Base-by-base conservation (phyloP, 2,113 vertebrate species). In the Smithornis capensis region DNA sequence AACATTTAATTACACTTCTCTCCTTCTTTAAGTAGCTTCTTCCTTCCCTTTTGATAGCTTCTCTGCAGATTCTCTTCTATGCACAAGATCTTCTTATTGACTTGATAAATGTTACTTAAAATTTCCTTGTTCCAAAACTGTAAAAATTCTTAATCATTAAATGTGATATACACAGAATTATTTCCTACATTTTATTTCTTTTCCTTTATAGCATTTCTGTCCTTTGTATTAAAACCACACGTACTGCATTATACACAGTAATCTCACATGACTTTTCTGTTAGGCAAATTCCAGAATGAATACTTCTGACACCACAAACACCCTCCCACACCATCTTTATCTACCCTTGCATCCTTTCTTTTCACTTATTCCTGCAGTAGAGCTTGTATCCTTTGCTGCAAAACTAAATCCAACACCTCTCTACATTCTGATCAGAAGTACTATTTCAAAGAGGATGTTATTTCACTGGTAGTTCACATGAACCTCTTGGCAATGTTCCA, bases 21-120 rank as follows among this genome's bases (percentile, higher is more conserved):
- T 94, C 23, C 44, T 83, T 83, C 67, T 86, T 95, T 92, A 89
- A 93, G 84, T 28, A 94, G 60, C 68, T 81, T 90, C 90, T 81
- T 77, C 65, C 45, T 92, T 92, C 62, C 70, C 21, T 47, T 91
- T 83, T 74, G 82, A 80, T 17, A 90, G 47, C 24, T 83, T 92
- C 75, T 81, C 83, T 78, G 64, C 42, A 94, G 70, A 85, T n/a
- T 89, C 35, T 91, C 62, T 91, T 79, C 65, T 78, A 92, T 1
- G 28, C 29, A 76, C 12, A 11, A 23, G 55, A 29, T 89, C 67
- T 70, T 77, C 83, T 88, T 57, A 75, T 15, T 50, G 55, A 76
- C 70, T 76, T 29, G 53, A 44, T 42, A 81, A 37, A 81, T 9
- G 7, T 33, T 53, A 85, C 63, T 74, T 74, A 70, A 87, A 88